A percentile compares a stretch with the other conserved stretches of the same genome.
phyloP scores from a whole-genome alignment of 1,140 invertebrate species.

The Aphelenchoides besseyi region DNA sequence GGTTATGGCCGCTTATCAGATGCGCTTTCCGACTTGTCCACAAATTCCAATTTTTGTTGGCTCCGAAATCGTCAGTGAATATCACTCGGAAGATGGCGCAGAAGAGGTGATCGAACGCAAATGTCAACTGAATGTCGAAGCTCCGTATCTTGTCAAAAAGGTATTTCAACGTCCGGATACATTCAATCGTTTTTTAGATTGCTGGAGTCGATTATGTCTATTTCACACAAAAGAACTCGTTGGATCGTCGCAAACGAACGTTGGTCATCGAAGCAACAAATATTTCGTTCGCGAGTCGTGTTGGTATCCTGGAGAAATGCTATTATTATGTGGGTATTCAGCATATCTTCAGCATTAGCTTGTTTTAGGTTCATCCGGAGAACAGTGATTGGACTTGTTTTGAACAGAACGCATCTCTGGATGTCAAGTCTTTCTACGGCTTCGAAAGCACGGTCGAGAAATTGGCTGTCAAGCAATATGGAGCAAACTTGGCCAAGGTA shows the following conservation, averaged over 20 bases:
- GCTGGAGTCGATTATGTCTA: slow-evolving; percentile 87
- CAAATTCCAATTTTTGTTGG: slow-evolving; percentile 91
- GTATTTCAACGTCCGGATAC: slow-evolving; percentile 68
- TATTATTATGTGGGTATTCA: slow-evolving; percentile 78
- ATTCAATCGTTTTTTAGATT: slow-evolving; percentile 70
- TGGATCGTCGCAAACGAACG: slow-evolving; percentile 75
- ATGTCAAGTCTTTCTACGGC: slow-evolving; percentile 93
- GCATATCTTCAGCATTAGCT: neutral
- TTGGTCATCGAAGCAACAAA: slow-evolving; percentile 88
- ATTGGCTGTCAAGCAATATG: slow-evolving; percentile 93
- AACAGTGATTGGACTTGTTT: slow-evolving; percentile 94
- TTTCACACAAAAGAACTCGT: slow-evolving; percentile 86
- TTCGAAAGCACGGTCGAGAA: slow-evolving; percentile 93
- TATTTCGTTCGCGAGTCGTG: slow-evolving; percentile 81
- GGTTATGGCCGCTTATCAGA: slow-evolving; percentile 76
- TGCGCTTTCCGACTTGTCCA: slow-evolving; percentile 83
- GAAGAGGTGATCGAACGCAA: slow-evolving; percentile 79
- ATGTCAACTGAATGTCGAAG: slow-evolving; percentile 87
- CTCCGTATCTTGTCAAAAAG: slow-evolving; percentile 91
- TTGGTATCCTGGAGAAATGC: slow-evolving; percentile 85
- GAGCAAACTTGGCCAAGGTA: slow-evolving; percentile 82
- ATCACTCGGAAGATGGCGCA: slow-evolving; percentile 75
- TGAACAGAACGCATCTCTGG: slow-evolving; percentile 85
- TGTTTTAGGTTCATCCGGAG: slow-evolving; percentile 80
- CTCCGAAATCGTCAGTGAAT: slow-evolving; percentile 78